Base-by-base conservation (phyloP, 2,888 invertebrate genomes). In the Trachelus tabidus region DNA sequence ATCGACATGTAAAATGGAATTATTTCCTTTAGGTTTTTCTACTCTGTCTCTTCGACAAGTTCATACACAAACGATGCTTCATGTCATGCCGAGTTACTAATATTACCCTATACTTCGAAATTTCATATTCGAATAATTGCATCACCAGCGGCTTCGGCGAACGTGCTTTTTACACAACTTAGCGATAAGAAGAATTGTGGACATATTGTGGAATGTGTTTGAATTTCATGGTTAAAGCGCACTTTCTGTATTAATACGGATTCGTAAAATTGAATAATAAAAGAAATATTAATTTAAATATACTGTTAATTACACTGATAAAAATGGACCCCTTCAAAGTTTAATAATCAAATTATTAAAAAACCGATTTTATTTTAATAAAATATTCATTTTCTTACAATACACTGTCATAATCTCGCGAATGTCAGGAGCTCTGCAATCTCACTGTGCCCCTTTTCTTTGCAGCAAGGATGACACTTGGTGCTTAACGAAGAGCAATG, bases 191-290 rank as follows among this genome's bases (percentile, higher is more conserved):
- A 23, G 56, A 56, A 23, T 56, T 56, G 56, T 56, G 23, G 23
- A 56, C 9, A 23, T 15, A 23, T 56, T 15, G 23, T 23, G 56
- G 71, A 31, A 71, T 71, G 30, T 69, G 15, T 31, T 71, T 33
- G 71, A 34, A 71, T 71, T 31, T 71, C 4, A 75, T 69, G 69
- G 69, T 73, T 74, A 75, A 56, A 76, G 68, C 74, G 79, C 76
- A 75, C 77, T 75, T 80, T 79, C 75, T 78, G 79, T 80, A 78
- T 81, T 81, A 73, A 56, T 75, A 78, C 76, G 74, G 9, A 77
- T 79, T 80, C 75, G 73, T 80, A 80, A 79, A 76, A 81, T 81
- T 81, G 76, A 77, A 76, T 77, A 81, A 82, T 81, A 82, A 82
- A 82, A 23, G 2, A 56, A 56, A 56, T 56, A 79, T 77, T 78